A percentile compares a stretch with the other conserved stretches of the same genome.
Evolutionary conservation across 2,888 invertebrate genomes (phyloP).

Genomic region (Taenaris catops): DNA sequence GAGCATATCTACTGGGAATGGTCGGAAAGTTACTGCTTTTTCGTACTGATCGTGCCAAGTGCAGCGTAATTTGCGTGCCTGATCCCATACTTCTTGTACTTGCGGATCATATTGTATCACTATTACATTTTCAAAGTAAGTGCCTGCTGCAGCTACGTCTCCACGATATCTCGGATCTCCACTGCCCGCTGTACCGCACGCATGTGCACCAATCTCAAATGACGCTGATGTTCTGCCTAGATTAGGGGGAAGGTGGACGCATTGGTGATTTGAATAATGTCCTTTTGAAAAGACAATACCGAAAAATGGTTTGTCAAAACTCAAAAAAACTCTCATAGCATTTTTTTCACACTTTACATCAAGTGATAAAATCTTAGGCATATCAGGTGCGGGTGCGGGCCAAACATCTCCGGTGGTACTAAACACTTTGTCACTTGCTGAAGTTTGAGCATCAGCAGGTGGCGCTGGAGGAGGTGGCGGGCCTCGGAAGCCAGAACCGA

Average conservation of each 20-base stretch:
- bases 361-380: conserved; percentile 95
- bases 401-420: conserved; percentile 87
- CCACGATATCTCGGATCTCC: conserved; percentile 96
- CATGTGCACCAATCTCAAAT: conserved; percentile 94
- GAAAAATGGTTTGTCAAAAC: conserved; percentile 96
- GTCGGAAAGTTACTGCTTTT: conserved; percentile 95
- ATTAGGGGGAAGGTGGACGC: conserved; percentile 94
- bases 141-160: conserved; percentile 93
- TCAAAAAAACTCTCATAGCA: conserved; percentile 95
- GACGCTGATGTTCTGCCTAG: conserved; percentile 92
- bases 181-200: conserved; percentile 95
- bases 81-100: conserved; percentile 98
- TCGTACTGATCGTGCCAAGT: conserved; percentile 98
- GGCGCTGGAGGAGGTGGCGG: conserved; percentile 79
- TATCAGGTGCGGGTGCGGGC: conserved; percentile 92
- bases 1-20: conserved; percentile 97
- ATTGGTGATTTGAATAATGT: conserved; percentile 95
- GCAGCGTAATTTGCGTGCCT: conserved; percentile 93
- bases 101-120: conserved; percentile 96
- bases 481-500: conserved; percentile 84
- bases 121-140: conserved; percentile 96
- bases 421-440: conserved; percentile 81
- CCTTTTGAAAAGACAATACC: conserved; percentile 98
- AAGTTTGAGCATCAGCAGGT: conserved; percentile 71
- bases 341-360: conserved; percentile 97